A percentile compares a stretch with the other conserved stretches of the same genome.
These are phyloP conservation scores for Xenopus tropicalis DNA, from an alignment of 2,113 vertebrate species.

Conservation along the genomic window UCB_Xtro_10.0 CM004448.2:42148001-42148500, in stretches of 20 bases:
- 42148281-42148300: constrained; percentile 84
- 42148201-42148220: constrained; percentile 85
- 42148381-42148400: constrained; percentile 48
- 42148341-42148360: constrained; percentile 65
- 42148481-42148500: constrained; percentile 52
- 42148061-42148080: constrained; percentile 89
- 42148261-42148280: constrained; percentile 79
- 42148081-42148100: constrained; percentile 89
- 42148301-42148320: constrained; percentile 87
- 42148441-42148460: constrained; percentile 11
- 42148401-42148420: constrained; percentile 49
- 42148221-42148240: constrained; percentile 86
- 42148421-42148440: constrained; percentile 52
- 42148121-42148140: constrained; percentile 4
- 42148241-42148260: constrained; percentile 82
- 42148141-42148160: constrained; percentile 47
- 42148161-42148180: constrained; percentile 58
- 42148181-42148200: constrained; percentile 57
- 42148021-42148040: constrained; percentile 99
- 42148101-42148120: background rate
- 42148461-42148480: constrained; percentile 48
- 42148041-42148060: constrained; percentile 89
- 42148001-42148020: constrained; percentile 99
- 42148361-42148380: constrained; percentile 56
- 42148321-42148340: constrained; percentile 69